Percentiles rank a stretch among this genome's conserved stretches.
phyloP scores from a whole-genome alignment of 2,888 invertebrate genomes.

The Hartigia nigra region DNA sequence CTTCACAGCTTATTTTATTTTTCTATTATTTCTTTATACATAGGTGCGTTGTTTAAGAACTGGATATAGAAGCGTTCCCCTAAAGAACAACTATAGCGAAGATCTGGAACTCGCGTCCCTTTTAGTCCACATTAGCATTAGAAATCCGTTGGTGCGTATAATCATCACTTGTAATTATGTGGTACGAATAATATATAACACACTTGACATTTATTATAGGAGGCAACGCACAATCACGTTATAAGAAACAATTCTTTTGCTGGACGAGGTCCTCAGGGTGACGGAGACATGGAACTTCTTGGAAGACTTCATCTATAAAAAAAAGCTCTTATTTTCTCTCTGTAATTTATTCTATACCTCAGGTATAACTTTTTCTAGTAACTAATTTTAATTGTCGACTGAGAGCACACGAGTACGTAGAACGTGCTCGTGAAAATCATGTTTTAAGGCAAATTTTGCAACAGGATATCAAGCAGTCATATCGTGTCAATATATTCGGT shows the following conservation, averaged over 20 bases:
- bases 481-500: neutral
- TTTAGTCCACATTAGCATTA: constrained; percentile 82
- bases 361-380: neutral
- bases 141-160: constrained; percentile 62
- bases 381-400: neutral
- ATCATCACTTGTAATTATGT: constrained; percentile 4
- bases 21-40: constrained; percentile 39
- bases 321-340: neutral
- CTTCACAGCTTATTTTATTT: constrained; percentile 8
- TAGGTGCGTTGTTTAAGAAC: constrained; percentile 79
- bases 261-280: constrained; percentile 10
- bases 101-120: constrained; percentile 92
- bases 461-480: neutral
- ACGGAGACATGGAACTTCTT: constrained; percentile 17
- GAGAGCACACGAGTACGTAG: neutral
- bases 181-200: neutral
- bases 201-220: constrained; percentile 6
- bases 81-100: constrained; percentile 92
- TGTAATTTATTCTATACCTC: neutral
- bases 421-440: neutral
- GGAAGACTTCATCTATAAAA: neutral
- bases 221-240: constrained; percentile 12
- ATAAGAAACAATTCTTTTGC: constrained; percentile 16
- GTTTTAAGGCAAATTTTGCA: neutral
- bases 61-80: constrained; percentile 91